Percentiles rank a stretch among this genome's conserved stretches.
Evolutionary conservation across 2,888 invertebrate genomes (phyloP).

Genomic region (Parelbella ahira): DNA sequence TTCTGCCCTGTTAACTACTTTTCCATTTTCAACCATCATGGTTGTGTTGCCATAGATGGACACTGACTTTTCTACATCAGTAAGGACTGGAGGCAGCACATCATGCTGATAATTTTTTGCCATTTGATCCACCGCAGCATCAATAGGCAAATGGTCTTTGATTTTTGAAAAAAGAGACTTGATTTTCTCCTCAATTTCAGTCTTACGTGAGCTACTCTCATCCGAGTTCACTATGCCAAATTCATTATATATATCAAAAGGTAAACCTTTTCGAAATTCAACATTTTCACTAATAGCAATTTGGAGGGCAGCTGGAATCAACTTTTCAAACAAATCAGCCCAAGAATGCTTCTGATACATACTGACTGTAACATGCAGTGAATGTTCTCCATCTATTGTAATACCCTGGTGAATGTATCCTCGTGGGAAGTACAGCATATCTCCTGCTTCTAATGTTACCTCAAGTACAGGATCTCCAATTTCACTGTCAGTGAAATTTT

Average conservation of each 20-base stretch:
- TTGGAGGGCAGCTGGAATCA: conserved; percentile 87
- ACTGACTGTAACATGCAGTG: conserved; percentile 96
- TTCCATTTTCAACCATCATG: conserved; percentile 82
- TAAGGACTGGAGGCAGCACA: conserved; percentile 91
- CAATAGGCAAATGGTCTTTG: conserved; percentile 82
- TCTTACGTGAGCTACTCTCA: conserved; percentile 60
- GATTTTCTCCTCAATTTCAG: conserved; percentile 74
- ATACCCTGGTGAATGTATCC: conserved; percentile 93
- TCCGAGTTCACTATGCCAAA: conserved; percentile 86
- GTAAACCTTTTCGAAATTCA: conserved; percentile 88
- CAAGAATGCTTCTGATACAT: conserved; percentile 95
- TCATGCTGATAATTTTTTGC: conserved; percentile 91
- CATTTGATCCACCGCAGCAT: conserved; percentile 92
- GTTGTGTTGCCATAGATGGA: conserved; percentile 88
- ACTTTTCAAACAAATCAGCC: conserved; percentile 92
- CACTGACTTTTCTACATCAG: conserved; percentile 82
- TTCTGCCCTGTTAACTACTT: conserved; percentile 83
- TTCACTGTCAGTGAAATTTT: conserved; percentile 86
- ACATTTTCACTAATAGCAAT: conserved; percentile 85
- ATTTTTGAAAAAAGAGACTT: conserved; percentile 80
- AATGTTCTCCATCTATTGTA: conserved; percentile 89
- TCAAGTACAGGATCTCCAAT: conserved; percentile 90
- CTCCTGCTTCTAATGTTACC: conserved; percentile 89
- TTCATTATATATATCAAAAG: conserved; percentile 87
- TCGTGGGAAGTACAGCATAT: conserved; percentile 95